These are phyloP conservation scores for Synanceia verrucosa DNA, from an alignment of 2,797 vertebrate genomes.

Conservation along the genomic window DNA sequence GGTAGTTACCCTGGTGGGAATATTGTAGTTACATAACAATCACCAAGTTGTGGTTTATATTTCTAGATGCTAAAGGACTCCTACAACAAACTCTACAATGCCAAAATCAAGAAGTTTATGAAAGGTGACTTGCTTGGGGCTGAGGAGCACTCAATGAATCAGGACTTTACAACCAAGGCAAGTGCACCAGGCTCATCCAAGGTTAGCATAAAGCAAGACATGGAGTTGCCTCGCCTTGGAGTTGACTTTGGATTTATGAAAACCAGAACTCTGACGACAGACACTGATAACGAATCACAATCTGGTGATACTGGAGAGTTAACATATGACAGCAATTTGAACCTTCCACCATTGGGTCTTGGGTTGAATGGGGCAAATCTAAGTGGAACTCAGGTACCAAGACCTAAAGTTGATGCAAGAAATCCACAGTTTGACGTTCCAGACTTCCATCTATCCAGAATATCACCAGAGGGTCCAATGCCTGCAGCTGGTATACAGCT, in stretches of 20 bases:
- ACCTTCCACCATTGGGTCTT: constrained; percentile 60
- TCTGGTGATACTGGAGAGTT: constrained; percentile 19
- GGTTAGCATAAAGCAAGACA: constrained; percentile 37
- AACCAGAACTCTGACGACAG: constrained; percentile 21
- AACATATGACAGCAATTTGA: constrained; percentile 54
- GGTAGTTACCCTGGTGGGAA: not conserved
- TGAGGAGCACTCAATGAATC: not conserved
- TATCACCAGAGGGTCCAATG: constrained; percentile 25
- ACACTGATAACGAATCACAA: constrained; percentile 13
- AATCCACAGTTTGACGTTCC: constrained; percentile 21
- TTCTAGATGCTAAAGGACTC: constrained; percentile 81
- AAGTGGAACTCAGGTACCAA: constrained; percentile 25
- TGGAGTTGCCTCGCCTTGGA: constrained; percentile 53
- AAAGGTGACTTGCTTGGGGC: constrained; percentile 37
- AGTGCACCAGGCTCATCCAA: constrained; percentile 34
- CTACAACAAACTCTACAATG: constrained; percentile 81
- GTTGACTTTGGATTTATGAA: constrained; percentile 72
- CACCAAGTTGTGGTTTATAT: constrained; percentile 35
- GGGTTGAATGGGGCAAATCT: constrained; percentile 20
- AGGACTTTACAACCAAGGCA: constrained; percentile 9
- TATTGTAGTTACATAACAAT: not conserved
- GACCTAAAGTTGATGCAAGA: constrained; percentile 7
- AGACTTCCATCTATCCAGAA: constrained; percentile 20
- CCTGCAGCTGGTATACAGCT: constrained; percentile 4
- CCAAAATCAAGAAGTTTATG: constrained; percentile 82